Evolutionary conservation across 1,140 invertebrate species (phyloP), one percentile per base, ranked within the genome.

Genomic region (Pseudoatta argentina): DNA sequence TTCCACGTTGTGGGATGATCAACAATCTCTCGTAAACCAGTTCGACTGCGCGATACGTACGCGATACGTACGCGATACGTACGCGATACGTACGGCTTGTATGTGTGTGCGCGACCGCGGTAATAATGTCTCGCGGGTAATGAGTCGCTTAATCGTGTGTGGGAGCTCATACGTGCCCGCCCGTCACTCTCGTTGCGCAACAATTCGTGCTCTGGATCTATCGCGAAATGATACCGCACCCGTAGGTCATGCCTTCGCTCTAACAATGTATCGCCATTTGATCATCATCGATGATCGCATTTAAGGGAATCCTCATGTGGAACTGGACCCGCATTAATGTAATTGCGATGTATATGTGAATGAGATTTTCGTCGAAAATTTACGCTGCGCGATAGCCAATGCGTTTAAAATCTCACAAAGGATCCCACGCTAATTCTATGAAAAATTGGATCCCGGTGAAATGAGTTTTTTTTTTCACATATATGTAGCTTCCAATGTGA

Each of bases 241-340:
- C 55, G 53, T 82, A 73, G 79, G 34, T 55, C 67, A 57, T 61
- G 18, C 67, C 67, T 59, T 48, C 48, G 12, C 24, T 30, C 67
- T 14, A 24, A 73, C 67, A 82, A 73, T 82, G 21, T 21, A 59
- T 82, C 55, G 69, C 55, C 34, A 48, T 73, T 83, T 75, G 39
- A 14, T 18, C 12, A 82, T 73, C 55, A 72, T 55, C 34, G 79
- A 82, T 83, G 55, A 83, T 83, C 55, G 34, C 55, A 48, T 81
- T 81, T 83, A 83, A 83, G 79, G 59, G 79, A 75, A 83, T 83
- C 27, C 69, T 24, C 69, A 63, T 61, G 24, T 34, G 69, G 24
- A 69, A 81, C 21, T 39, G 21, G 67, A 75, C 12, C 24, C 21
- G 53, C 79, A 59, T 82, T 61, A 61, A 73, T 24, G 48, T 48